Evolutionary conservation across 2,888 invertebrate genomes (phyloP).

Genomic region (Xylota sylvarum): DNA sequence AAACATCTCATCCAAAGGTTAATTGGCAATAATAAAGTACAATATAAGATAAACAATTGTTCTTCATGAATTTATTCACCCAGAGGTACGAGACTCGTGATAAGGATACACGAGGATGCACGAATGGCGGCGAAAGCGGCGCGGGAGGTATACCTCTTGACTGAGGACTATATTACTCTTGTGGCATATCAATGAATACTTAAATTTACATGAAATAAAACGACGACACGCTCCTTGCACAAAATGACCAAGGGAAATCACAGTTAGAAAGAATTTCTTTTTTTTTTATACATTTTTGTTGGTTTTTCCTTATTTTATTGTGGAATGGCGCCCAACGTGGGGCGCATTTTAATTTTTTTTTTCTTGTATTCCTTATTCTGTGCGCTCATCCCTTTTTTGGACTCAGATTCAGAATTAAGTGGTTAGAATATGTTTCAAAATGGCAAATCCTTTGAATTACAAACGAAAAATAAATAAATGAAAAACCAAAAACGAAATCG

Average conservation of each 20-base stretch:
- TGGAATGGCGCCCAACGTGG: conserved; percentile 55
- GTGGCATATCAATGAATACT: conserved; percentile 68
- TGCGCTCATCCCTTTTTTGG: conserved; percentile 17
- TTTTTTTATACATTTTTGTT: not conserved
- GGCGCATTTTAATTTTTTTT: conserved; percentile 54
- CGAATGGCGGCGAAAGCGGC: not conserved
- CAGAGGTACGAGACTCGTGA: not conserved
- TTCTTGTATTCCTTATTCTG: conserved; percentile 16
- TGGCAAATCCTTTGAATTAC: conserved; percentile 60
- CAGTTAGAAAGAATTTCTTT: conserved; percentile 28
- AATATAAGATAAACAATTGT: conserved; percentile 70
- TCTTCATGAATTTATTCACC: conserved; percentile 56
- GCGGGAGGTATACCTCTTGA: not conserved
- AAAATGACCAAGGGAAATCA: conserved; percentile 69
- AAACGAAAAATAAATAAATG: conserved; percentile 34
- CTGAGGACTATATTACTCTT: conserved; percentile 47
- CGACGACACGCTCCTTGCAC: conserved; percentile 55
- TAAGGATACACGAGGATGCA: conserved; percentile 10
- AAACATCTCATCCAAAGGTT: conserved; percentile 64
- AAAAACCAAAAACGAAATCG: not conserved
- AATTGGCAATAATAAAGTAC: conserved; percentile 72
- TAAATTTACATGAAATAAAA: conserved; percentile 62
- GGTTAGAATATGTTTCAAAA: conserved; percentile 59
- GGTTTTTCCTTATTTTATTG: not conserved
- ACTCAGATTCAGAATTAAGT: conserved; percentile 46